A percentile compares a stretch with the other conserved stretches of the same genome.
phyloP scores from a whole-genome alignment of 2,113 vertebrate species.

The Coptodon bakossiorum region DNA sequence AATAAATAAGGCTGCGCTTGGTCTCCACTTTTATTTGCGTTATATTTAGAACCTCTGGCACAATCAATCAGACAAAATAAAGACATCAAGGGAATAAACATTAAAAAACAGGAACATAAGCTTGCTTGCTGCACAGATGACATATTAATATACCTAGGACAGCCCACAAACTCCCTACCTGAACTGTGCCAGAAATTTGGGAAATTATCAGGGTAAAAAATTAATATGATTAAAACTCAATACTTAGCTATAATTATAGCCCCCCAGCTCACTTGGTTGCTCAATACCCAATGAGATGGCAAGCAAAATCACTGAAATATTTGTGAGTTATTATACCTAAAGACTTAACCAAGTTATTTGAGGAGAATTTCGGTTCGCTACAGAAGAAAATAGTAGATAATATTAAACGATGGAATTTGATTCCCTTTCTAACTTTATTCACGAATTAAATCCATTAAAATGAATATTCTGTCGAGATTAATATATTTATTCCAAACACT shows the following conservation, averaged over 20 bases:
- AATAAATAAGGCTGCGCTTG: too few species aligned
- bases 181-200: too few species aligned
- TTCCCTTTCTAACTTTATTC: not conserved
- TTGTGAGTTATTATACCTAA: not conserved
- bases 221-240: not conserved
- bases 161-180: too few species aligned
- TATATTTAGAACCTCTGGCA: too few species aligned
- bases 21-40: too few species aligned
- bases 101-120: too few species aligned
- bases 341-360: not conserved
- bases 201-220: too few species aligned
- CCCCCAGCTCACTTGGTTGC: not conserved
- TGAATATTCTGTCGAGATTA: not conserved
- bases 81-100: too few species aligned
- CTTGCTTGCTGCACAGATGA: too few species aligned
- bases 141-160: too few species aligned
- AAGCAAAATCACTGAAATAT: not conserved
- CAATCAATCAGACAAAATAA: too few species aligned
- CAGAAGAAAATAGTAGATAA: not conserved
- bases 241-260: too few species aligned
- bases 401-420: not conserved
- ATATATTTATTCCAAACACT: not conserved
- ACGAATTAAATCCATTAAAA: not conserved
- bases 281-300: not conserved
- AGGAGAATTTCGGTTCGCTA: fast-evolving